Conservation (phyloP, 2,797 vertebrate genomes). For the Podarcis siculus region DNA sequence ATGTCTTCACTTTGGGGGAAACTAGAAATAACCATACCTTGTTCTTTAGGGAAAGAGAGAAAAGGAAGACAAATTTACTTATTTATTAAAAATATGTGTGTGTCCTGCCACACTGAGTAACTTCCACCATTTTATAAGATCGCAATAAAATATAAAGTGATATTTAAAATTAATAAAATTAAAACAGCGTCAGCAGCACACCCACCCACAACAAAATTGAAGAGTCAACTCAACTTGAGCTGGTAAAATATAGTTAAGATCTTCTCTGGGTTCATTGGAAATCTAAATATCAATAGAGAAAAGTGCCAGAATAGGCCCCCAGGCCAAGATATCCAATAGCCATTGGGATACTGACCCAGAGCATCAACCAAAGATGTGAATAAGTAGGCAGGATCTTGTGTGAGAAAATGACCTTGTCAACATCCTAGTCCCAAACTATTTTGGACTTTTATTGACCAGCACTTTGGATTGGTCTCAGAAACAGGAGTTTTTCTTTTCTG, state of each 20-base stretch:
- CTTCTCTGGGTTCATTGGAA: neutral
- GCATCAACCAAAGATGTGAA: neutral
- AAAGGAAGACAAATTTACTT: constrained; percentile 46
- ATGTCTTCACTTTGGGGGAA: constrained; percentile 53
- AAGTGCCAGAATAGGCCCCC: neutral
- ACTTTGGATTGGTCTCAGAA: neutral
- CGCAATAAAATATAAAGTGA: neutral
- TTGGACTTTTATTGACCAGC: neutral
- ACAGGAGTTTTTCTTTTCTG: neutral
- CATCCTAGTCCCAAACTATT: neutral
- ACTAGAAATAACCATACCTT: constrained; percentile 33
- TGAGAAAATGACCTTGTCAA: neutral
- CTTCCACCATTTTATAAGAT: neutral
- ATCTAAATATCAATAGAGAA: neutral
- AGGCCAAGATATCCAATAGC: neutral
- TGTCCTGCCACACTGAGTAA: neutral
- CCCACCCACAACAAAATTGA: neutral
- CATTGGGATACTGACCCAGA: neutral
- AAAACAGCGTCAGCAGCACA: neutral
- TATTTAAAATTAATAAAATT: neutral
- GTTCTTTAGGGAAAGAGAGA: neutral
- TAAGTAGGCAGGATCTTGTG: neutral
- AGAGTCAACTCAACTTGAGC: neutral
- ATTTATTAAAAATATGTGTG: constrained; percentile 38
- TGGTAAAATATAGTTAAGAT: neutral